These are phyloP conservation scores for Trogon surrucura DNA, from an alignment of 2,113 vertebrate genomes.

Conservation along the genomic window DNA sequence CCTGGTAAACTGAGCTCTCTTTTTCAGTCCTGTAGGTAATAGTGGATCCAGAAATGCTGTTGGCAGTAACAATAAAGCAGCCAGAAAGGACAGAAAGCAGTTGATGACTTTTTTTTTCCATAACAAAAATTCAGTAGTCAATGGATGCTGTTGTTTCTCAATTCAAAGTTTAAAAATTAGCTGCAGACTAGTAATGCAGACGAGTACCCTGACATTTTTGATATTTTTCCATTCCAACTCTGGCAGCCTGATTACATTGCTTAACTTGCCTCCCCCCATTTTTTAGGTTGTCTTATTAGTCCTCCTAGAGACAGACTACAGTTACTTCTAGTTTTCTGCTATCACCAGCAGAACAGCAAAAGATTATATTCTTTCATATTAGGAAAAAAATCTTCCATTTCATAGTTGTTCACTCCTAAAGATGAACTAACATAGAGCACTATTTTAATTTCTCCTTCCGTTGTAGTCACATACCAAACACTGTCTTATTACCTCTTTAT, in stretches of 20 bases:
- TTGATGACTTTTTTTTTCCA: neutral
- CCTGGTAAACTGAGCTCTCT: neutral
- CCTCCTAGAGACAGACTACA: neutral
- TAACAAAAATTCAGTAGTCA: neutral
- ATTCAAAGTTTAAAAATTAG: neutral
- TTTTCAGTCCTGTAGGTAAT: neutral
- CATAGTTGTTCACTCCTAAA: neutral
- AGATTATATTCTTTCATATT: neutral
- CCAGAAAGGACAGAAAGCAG: neutral
- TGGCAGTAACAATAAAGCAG: neutral
- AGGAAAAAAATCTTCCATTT: neutral
- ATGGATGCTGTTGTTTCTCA: neutral
- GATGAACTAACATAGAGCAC: neutral
- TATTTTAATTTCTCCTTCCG: neutral
- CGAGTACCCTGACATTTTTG: neutral
- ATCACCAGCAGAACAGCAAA: neutral
- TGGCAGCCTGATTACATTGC: neutral
- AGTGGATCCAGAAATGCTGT: neutral
- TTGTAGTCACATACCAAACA: neutral
- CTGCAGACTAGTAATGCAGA: neutral
- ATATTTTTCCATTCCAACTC: neutral
- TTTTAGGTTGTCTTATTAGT: neutral
- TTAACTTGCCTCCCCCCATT: neutral
- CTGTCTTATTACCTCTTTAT: neutral
- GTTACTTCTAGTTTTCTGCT: neutral